Evolutionary conservation across 2,113 vertebrate species (phyloP), one percentile per base, ranked within the genome.

Genomic region (Rhinoptilus africanus): DNA sequence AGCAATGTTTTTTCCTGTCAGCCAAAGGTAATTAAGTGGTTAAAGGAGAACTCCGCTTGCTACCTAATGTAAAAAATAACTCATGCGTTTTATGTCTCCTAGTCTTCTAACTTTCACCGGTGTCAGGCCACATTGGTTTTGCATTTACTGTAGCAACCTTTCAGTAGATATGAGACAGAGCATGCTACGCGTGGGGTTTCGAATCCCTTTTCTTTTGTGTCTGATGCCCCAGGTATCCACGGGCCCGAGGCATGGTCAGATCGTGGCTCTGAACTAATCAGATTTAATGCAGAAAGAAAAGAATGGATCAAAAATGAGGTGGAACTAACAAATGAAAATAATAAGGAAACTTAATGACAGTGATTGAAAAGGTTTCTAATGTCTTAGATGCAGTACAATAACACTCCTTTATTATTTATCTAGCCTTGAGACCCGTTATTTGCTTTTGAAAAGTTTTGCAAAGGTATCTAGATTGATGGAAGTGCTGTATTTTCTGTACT

Each of bases 121-220:
- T 83, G 91, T 96, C 95, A 96, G 89, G 93, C 92, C 92, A 95
- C 95, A 93, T 93, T 96, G 94, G 92, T 83, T 97, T 92, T 96
- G 88, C 94, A 92, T 96, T 97, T 97, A 64, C 4, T 23, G 79
- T 93, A 93, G 91, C 79, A 92, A 34, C 71, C 66, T 94, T 66
- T 74, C 37, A 39, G 88, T 15, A 80, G 91, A 27, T 75, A 37
- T 8, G 63, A 92, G 89, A 75, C 79, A 68, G 32, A 80, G 26
- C 10, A 17, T 15, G 54, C 37, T 21, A 87, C 78, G 45, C 6
- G 4, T 37, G 74, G 35, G 81, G 35, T 41, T 92, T 93, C 81
- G 94, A 82, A 93, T 88, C 32, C 16, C 84, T 74, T 92, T 87
- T 76, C 48, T 79, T 87, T 60, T 16, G 8, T 78, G 48, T 68